phyloP scores from a whole-genome alignment of 2,113 vertebrate genomes.

The Pithys albifrons region DNA sequence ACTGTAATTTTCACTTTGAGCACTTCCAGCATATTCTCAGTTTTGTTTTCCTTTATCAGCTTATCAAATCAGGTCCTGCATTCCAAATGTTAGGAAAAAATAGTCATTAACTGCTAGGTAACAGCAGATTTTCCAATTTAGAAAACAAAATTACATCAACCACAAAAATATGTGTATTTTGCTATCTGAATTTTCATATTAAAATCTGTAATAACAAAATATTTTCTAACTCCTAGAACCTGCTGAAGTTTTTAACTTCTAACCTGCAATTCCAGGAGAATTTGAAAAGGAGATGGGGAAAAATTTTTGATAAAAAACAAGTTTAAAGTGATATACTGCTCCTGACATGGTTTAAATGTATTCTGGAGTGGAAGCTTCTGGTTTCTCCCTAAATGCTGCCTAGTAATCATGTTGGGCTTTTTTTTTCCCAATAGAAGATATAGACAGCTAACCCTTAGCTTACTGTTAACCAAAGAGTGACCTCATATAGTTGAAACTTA shows the following conservation, averaged over 20 bases:
- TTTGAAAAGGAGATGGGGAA: background rate
- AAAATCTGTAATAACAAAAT: constrained; percentile 54
- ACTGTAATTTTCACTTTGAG: constrained; percentile 77
- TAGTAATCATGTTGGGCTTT: background rate
- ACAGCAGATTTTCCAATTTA: constrained; percentile 78
- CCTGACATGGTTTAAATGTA: background rate
- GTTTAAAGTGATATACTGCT: background rate
- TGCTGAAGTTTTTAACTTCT: background rate
- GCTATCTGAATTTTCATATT: constrained; percentile 59
- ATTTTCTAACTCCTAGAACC: constrained; percentile 1
- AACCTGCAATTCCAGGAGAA: background rate
- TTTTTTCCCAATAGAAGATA: background rate
- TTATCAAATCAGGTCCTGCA: constrained; percentile 72
- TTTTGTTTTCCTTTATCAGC: constrained; percentile 75
- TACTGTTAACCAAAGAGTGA: constrained; percentile 60
- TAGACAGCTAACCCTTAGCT: constrained; percentile 23
- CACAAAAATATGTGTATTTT: constrained; percentile 35
- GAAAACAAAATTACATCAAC: constrained; percentile 50
- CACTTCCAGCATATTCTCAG: constrained; percentile 63
- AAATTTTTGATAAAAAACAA: background rate
- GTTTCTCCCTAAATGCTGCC: background rate
- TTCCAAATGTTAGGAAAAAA: constrained; percentile 75
- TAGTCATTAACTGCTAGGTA: constrained; percentile 77
- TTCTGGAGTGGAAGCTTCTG: background rate
- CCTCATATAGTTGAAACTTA: constrained; percentile 38